A percentile compares a stretch with the other conserved stretches of the same genome.
These are phyloP conservation scores for Gulo gulo DNA, from an alignment of 2,113 vertebrate genomes.

Conservation along the genomic window DNA sequence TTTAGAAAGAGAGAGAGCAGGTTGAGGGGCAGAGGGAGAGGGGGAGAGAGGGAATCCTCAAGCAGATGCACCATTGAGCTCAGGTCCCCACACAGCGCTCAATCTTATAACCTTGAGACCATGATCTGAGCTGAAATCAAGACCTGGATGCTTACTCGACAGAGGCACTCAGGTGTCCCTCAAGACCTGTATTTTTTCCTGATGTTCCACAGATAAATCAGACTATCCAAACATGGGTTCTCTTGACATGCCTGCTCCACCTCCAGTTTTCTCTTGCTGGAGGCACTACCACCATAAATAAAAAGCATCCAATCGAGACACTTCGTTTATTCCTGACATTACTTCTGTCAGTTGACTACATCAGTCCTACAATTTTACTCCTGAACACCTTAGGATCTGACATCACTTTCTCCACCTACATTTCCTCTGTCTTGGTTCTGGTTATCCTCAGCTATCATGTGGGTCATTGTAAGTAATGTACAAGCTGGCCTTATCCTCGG, in stretches of 20 bases:
- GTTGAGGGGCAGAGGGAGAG: not conserved
- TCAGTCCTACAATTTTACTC: not conserved
- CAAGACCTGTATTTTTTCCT: not conserved
- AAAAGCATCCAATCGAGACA: not conserved
- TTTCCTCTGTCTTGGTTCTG: not conserved
- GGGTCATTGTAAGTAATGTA: no score
- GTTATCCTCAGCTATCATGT: not conserved
- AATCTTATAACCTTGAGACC: not conserved
- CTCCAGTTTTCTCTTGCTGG: not conserved
- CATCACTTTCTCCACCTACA: not conserved
- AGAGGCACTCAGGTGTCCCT: not conserved
- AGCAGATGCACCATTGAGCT: not conserved
- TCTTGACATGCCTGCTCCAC: not conserved
- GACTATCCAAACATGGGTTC: no score
- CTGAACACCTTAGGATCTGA: not conserved
- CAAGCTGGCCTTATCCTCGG: rapidly evolving
- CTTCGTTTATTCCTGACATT: not conserved
- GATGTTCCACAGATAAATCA: not conserved
- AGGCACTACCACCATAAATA: not conserved
- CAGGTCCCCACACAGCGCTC: not conserved
- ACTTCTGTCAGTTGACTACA: not conserved
- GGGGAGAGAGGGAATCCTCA: not conserved
- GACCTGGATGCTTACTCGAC: not conserved
- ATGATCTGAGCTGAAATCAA: not conserved
- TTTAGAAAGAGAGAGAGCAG: not conserved